These are phyloP conservation scores for Prolemur simus DNA, from an alignment of 2,113 vertebrate species.

Conservation along the genomic window DNA sequence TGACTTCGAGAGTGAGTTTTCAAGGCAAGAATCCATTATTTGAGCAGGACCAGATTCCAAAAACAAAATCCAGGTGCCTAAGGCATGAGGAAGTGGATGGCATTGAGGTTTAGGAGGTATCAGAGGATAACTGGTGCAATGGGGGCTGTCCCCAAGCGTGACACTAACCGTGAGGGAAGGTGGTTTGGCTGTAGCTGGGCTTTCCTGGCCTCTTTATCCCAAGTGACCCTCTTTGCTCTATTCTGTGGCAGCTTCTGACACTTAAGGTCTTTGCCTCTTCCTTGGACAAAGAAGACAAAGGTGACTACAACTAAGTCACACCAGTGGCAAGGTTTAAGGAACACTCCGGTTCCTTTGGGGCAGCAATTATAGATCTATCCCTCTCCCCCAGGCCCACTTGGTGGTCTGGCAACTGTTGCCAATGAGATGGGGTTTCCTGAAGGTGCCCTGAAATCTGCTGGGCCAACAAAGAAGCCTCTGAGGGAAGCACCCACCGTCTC, in stretches of 20 bases:
- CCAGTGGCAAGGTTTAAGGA: neutral
- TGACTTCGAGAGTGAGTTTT: neutral
- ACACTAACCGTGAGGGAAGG: neutral
- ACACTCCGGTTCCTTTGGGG: neutral
- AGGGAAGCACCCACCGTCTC: neutral
- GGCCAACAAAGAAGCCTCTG: neutral
- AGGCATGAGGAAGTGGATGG: neutral
- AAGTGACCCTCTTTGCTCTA: neutral
- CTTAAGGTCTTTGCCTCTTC: neutral
- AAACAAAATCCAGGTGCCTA: neutral
- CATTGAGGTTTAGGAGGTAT: neutral
- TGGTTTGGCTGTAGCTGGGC: neutral
- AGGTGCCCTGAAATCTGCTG: neutral
- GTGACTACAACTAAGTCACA: neutral
- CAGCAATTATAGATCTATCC: neutral
- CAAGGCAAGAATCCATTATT: neutral
- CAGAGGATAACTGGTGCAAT: rapidly evolving
- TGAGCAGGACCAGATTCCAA: neutral
- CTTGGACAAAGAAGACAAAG: neutral
- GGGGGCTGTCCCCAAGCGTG: neutral
- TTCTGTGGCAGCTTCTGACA: neutral
- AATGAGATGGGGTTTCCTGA: neutral
- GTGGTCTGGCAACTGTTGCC: neutral
- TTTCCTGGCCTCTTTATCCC: neutral
- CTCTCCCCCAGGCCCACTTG: rapidly evolving